A percentile compares a stretch with the other conserved stretches of the same genome.
Evolutionary conservation across 1,140 invertebrate genomes (phyloP).

Genomic region (Aleiodes sp.): DNA sequence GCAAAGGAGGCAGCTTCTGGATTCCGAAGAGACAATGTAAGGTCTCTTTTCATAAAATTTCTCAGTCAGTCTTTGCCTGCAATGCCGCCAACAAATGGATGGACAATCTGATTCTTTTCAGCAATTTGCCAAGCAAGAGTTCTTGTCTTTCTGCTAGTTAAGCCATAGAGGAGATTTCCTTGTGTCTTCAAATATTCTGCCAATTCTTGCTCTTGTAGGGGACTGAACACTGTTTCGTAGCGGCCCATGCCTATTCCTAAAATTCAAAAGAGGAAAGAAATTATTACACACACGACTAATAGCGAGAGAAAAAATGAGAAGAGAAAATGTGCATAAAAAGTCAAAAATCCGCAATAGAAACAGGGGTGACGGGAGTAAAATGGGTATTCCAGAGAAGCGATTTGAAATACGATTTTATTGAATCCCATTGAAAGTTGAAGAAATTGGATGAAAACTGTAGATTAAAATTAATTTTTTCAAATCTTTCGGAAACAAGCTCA

Average conservation of each 20-base stretch:
- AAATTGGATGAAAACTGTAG: no score
- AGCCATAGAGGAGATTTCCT: background rate
- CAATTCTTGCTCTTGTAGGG: background rate
- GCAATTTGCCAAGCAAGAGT: constrained; percentile 41
- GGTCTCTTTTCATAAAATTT: constrained; percentile 50
- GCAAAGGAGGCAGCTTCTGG: constrained; percentile 47
- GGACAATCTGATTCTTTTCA: constrained; percentile 39
- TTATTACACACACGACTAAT: no score
- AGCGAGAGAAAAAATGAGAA: no score
- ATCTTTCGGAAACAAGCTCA: no score
- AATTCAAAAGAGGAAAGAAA: no score
- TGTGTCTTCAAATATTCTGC: background rate
- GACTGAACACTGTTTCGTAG: background rate
- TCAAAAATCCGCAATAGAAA: no score
- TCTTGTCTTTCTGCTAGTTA: constrained; percentile 14
- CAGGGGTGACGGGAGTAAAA: no score
- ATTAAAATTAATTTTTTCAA: no score
- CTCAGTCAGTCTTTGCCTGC: constrained; percentile 45
- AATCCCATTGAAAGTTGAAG: no score
- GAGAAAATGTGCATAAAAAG: no score
- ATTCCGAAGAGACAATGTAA: constrained; percentile 44
- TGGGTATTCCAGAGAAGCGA: no score
- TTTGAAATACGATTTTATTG: no score
- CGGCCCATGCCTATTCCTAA: background rate
- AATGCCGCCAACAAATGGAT: constrained; percentile 35